Base-by-base conservation (phyloP, 2,797 vertebrate species). In the Gambelia wislizenii region DNA sequence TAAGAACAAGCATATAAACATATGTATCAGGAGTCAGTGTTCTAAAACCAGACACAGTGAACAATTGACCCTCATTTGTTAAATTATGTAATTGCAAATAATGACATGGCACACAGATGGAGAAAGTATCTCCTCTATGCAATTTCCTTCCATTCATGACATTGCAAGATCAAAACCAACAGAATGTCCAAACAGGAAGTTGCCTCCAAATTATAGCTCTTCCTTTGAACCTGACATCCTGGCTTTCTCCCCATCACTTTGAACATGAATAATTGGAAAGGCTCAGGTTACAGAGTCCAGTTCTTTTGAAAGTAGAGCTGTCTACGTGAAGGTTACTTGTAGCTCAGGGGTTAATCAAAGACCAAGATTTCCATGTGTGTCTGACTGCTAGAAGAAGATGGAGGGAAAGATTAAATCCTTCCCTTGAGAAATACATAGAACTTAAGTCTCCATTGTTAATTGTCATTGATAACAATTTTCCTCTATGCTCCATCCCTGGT, bases 221-320 rank as follows among this genome's bases (percentile, higher is more conserved):
- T 97, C 95, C 97, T 96, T 94, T 97, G 97, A 98, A 98, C 97
- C 97, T 98, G 97, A 97, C 98, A 98, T 98, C 98, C 98, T 97
- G 98, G 97, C 95, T 96, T 97, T 96, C 97, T 96, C 97, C 96
- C 93, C 91, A 86, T 95, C 91, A 93, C 98, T 98, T 98, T 97
- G 98, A 98, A 97, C 98, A 98, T 95, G 95, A 96, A 96, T 97
- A 97, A 97, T 96, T 97, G 97, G 97, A 95, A 95, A 95, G 95
- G 97, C 95, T 98, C 98, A 96, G 93, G 97, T 99, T 98, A 98
- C 98, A 97, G 96, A 89, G 97, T 96, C 96, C 89, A 96, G 96
- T 95, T 94, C 96, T 95, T 96, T 94, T 96, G 97, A 98, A 98
- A 98, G 96, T 96, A 95, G 96, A 97, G 96, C 96, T 96, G 97